phyloP scores from a whole-genome alignment of 1,140 invertebrate species.

The Micrasema minimum region DNA sequence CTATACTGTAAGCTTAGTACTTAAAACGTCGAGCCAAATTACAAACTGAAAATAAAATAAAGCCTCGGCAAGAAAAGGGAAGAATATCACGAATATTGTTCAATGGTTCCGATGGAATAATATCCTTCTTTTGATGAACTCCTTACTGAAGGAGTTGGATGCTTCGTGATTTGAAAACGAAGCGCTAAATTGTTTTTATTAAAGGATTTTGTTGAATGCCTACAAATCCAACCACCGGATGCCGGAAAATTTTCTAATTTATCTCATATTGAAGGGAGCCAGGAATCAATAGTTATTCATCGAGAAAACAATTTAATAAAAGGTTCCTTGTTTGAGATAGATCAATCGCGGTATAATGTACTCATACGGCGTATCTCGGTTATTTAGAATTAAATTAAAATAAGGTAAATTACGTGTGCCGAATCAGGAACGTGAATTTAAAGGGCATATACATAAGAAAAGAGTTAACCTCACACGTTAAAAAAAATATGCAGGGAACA shows the following conservation, averaged over 20 bases:
- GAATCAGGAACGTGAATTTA: no score
- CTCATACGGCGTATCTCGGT: no score
- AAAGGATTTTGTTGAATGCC: slow-evolving; percentile 37
- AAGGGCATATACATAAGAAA: no score
- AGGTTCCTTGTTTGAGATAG: no score
- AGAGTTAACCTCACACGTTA: no score
- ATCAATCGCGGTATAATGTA: no score
- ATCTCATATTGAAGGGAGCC: slow-evolving; percentile 27
- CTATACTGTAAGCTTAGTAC: slow-evolving; percentile 39
- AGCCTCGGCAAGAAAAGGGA: neutral
- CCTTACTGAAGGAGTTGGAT: neutral
- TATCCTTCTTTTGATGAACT: no score
- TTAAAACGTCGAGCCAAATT: neutral
- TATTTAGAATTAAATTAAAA: no score
- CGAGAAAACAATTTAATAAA: no score
- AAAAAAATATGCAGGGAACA: no score
- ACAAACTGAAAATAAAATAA: neutral
- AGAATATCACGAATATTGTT: neutral
- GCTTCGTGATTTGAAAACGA: slow-evolving; percentile 21
- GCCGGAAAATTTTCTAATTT: slow-evolving; percentile 35
- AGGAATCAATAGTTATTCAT: slow-evolving; percentile 26
- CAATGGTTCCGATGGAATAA: no score
- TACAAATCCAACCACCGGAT: slow-evolving; percentile 36
- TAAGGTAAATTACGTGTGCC: no score
- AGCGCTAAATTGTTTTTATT: slow-evolving; percentile 41